phyloP scores from a whole-genome alignment of 1,140 invertebrate genomes.

The Spodoptera frugiperda region DNA sequence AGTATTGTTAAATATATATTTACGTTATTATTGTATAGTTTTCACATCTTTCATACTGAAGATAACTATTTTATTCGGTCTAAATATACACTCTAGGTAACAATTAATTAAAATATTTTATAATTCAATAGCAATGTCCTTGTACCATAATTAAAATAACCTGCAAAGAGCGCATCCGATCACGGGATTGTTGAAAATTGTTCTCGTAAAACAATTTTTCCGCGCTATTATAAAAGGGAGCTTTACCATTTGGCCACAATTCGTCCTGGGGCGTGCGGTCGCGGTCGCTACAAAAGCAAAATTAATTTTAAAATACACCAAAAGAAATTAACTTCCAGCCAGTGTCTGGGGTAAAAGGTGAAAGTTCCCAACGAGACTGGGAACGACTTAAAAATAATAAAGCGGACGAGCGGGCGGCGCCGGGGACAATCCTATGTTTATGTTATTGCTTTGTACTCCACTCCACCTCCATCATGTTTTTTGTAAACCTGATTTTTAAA shows the following conservation, averaged over 20 bases:
- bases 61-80: background rate
- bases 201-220: conserved; percentile 73
- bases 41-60: too few relatives aligned
- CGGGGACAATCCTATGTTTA: conserved; percentile 61
- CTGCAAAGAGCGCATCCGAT: conserved; percentile 4
- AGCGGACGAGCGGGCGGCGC: conserved; percentile 60
- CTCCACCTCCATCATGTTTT: conserved; percentile 46
- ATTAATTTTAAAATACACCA: conserved; percentile 85
- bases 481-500: conserved; percentile 47
- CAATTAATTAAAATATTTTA: background rate
- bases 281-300: conserved; percentile 81
- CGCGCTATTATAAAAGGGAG: conserved; percentile 68
- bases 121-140: too few relatives aligned
- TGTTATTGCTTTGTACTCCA: conserved; percentile 56
- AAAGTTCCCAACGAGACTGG: conserved; percentile 79
- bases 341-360: conserved; percentile 70
- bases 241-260: conserved; percentile 73
- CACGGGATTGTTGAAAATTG: conserved; percentile 50
- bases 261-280: conserved; percentile 77
- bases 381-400: conserved; percentile 82
- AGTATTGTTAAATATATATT: background rate
- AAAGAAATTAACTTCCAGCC: conserved; percentile 84
- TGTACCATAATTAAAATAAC: background rate
- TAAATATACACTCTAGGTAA: background rate
- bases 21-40: too few relatives aligned